Percentiles rank a stretch among this genome's conserved stretches.
These are phyloP conservation scores for Microchrysa polita DNA, from an alignment of 2,888 invertebrate species.

Conservation along the genomic window DNA sequence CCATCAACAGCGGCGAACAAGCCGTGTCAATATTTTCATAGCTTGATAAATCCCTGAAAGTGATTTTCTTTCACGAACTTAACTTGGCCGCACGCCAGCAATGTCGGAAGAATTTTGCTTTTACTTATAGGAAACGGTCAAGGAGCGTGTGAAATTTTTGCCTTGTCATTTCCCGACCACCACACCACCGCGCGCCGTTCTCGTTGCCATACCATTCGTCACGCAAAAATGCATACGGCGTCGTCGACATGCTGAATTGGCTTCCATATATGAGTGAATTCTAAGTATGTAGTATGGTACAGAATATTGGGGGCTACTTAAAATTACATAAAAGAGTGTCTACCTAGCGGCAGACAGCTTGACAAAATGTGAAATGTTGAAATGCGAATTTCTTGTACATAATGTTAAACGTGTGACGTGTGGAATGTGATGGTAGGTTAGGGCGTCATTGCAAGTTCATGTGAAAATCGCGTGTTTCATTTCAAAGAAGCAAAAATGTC, in stretches of 20 bases:
- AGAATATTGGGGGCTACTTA: slow-evolving; percentile 1
- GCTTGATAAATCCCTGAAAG: slow-evolving; percentile 34
- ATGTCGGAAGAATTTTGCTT: slow-evolving; percentile 25
- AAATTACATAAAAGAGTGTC: slow-evolving; percentile 25
- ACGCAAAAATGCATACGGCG: background rate
- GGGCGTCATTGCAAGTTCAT: background rate
- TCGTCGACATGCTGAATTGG: background rate
- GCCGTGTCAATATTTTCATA: slow-evolving; percentile 34
- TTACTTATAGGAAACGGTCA: slow-evolving; percentile 25
- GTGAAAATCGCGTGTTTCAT: background rate
- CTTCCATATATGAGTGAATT: background rate
- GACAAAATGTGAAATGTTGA: background rate
- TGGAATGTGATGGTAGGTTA: background rate
- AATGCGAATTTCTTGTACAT: slow-evolving; percentile 18
- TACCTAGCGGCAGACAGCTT: slow-evolving; percentile 14
- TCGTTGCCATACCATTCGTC: slow-evolving; percentile 20
- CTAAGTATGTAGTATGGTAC: no score
- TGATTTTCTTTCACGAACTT: slow-evolving; percentile 41
- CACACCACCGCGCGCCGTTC: no score
- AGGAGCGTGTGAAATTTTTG: slow-evolving; percentile 13
- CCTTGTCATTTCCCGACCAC: slow-evolving; percentile 12
- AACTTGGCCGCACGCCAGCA: slow-evolving; percentile 37
- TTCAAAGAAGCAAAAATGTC: background rate
- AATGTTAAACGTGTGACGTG: background rate
- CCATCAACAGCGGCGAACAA: background rate